Base-by-base conservation (phyloP, 2,797 vertebrate species). In the Gouania willdenowi region DNA sequence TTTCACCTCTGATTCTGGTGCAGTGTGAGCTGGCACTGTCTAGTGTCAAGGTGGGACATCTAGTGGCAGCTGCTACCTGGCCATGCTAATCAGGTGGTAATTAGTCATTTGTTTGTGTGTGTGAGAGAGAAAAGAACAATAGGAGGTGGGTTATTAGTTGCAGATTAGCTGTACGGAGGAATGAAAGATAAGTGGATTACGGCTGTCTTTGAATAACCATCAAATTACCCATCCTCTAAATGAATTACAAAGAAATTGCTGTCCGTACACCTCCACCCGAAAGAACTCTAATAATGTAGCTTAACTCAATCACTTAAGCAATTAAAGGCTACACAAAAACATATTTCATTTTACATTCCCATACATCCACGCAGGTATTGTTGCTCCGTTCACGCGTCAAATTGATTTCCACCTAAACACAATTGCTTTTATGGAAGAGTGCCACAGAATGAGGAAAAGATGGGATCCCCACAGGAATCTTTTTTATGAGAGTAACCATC, bases 11-110 rank as follows among this genome's bases (percentile, higher is more conserved):
- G 41, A 28, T 44, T 45, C 34, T 32, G 16, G 22, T 47, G 30
- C 34, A 21, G 21, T 24, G 8, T 26, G 30, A 44, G 20, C 21
- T 23, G 9, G 24, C 12, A 28, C 12, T 38, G 28, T 71, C 56
- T 43, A 21, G 57, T 81, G 71, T 79, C 79, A 69, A 68, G 56
- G 80, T 79, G 68, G 83, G 81, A 83, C 82, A 80, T 62, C 75
- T 82, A 79, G 80, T 82, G 75, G 75, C 48, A 55, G 52, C 50
- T 43, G 26, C 11, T 51, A 47, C 71, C 11, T 51, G 67, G 67
- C 57, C 33, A 29, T 49, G 23, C 30, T n/a, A 36, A 22, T 3
- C 14, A 14, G 13, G 43, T 28, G 8, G 2, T 47, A 24, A 41
- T 25, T 7, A 8, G 28, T 37, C 15, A 0, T 14, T 28, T 60